phyloP scores from a whole-genome alignment of 2,113 vertebrate genomes.

The Amphiprion percula region DNA sequence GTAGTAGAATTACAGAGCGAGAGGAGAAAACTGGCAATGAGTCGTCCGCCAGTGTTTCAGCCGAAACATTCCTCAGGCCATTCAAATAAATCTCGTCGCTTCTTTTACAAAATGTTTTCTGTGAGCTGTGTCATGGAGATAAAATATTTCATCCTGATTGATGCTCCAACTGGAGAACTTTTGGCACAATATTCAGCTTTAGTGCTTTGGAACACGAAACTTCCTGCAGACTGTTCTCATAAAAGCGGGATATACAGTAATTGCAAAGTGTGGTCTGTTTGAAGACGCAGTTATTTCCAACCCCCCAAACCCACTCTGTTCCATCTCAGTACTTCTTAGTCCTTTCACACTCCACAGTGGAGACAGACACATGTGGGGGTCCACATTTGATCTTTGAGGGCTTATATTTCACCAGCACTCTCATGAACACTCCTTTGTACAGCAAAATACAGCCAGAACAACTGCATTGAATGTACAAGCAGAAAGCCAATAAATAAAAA shows the following conservation, averaged over 20 bases:
- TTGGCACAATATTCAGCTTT: slow-evolving; percentile 8
- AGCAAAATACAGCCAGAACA: background rate
- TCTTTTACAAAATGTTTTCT: background rate
- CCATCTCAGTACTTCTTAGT: slow-evolving; percentile 4
- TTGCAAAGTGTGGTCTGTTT: slow-evolving; percentile 57
- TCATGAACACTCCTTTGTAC: background rate
- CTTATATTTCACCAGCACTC: slow-evolving; percentile 16
- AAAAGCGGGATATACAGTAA: slow-evolving; percentile 31
- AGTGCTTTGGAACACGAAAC: slow-evolving; percentile 14
- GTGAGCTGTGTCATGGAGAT: slow-evolving; percentile 20
- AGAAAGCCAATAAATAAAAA: background rate
- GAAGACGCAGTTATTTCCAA: slow-evolving; percentile 36
- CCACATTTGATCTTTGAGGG: slow-evolving; percentile 30
- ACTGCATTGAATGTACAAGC: background rate
- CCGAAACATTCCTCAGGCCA: slow-evolving; percentile 2
- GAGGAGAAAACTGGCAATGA: background rate
- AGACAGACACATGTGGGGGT: slow-evolving; percentile 16
- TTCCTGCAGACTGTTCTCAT: slow-evolving; percentile 25
- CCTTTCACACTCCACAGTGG: background rate
- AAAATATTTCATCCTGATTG: slow-evolving; percentile 11
- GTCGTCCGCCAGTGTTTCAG: background rate
- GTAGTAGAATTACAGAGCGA: background rate
- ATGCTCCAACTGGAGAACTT: slow-evolving; percentile 15
- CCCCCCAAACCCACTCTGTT: slow-evolving; percentile 7
- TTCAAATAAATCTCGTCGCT: background rate